phyloP scores from a whole-genome alignment of 2,113 vertebrate species.

The Saccopteryx bilineata region DNA sequence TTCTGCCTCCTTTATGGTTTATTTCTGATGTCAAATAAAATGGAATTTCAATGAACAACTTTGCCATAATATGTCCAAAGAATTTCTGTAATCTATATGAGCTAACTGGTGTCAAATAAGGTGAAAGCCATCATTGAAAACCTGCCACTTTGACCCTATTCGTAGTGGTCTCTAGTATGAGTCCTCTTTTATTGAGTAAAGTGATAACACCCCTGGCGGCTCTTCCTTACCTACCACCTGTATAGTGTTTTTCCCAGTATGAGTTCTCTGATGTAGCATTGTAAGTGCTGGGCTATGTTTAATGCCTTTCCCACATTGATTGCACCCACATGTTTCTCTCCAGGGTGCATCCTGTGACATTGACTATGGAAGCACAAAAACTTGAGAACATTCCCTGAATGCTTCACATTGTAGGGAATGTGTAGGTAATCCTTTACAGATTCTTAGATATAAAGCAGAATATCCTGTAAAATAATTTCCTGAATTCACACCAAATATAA shows the following conservation, averaged over 20 bases:
- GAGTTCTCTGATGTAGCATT: slow-evolving; percentile 49
- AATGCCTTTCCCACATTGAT: not conserved
- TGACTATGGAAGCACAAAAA: not conserved
- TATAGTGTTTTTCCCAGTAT: not conserved
- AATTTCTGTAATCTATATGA: slow-evolving; percentile 27
- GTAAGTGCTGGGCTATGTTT: not conserved
- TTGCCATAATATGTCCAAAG: not conserved
- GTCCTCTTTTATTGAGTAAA: not conserved
- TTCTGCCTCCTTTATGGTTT: slow-evolving; percentile 10
- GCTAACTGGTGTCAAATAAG: not conserved
- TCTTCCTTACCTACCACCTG: not conserved
- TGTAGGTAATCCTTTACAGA: not conserved
- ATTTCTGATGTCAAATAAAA: not conserved
- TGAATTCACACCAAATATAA: not conserved
- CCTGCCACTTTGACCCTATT: not conserved
- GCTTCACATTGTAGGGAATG: not conserved
- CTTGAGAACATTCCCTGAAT: not conserved
- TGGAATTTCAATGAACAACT: not conserved
- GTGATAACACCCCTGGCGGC: not conserved
- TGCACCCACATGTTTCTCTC: not conserved
- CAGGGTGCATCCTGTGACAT: not conserved
- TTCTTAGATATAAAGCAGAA: not conserved
- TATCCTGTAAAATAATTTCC: not conserved
- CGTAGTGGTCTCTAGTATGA: not conserved
- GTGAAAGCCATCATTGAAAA: not conserved